These are phyloP conservation scores for Charadrius vociferus DNA, from an alignment of 2,113 vertebrate genomes.

Conservation along the genomic window DNA sequence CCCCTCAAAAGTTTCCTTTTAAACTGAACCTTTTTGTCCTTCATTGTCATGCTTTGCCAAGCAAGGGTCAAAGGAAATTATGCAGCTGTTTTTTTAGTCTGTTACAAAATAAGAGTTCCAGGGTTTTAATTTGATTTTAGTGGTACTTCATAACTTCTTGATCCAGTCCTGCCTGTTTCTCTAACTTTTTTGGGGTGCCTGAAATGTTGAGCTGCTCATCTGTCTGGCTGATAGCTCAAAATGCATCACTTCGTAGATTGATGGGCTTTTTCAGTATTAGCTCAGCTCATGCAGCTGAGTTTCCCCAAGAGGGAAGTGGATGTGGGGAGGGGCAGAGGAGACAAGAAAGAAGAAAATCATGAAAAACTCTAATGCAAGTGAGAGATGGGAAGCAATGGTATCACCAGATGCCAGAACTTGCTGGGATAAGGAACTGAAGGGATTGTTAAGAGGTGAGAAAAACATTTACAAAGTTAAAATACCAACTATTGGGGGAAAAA, in stretches of 20 bases:
- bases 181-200: neutral
- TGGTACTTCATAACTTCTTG: neutral
- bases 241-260: neutral
- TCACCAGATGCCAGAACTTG: neutral
- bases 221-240: neutral
- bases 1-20: neutral
- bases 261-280: neutral
- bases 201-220: neutral
- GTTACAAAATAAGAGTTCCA: neutral
- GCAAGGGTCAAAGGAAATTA: neutral
- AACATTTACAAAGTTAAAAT: neutral
- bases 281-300: neutral
- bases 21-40: neutral
- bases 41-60: neutral
- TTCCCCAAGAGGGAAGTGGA: neutral
- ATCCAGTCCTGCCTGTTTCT: neutral
- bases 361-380: neutral
- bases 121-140: neutral
- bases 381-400: neutral
- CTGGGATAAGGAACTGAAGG: neutral
- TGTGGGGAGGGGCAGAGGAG: neutral
- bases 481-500: neutral
- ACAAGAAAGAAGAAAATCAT: neutral
- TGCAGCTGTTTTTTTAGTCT: neutral
- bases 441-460: neutral